These are phyloP conservation scores for Dendroctonus ponderosae DNA, from an alignment of 1,140 invertebrate species.

Conservation along the genomic window DNA sequence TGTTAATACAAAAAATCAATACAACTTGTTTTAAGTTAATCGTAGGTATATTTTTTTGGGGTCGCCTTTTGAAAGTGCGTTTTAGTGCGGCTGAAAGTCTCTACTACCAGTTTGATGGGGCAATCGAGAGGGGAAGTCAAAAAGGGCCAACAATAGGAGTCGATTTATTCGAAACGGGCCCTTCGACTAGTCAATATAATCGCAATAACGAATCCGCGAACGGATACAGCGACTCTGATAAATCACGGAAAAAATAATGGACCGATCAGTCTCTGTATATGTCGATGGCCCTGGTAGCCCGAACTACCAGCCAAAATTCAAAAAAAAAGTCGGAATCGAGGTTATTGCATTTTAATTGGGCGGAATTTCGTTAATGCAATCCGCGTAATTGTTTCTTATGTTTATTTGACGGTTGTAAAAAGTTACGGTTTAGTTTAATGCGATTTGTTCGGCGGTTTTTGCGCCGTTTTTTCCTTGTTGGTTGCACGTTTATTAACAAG, in stretches of 20 bases:
- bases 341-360: background rate
- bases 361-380: no score
- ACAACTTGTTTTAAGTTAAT: no score
- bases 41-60: background rate
- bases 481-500: no score
- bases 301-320: no score
- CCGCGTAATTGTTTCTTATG: background rate
- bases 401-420: constrained; percentile 2
- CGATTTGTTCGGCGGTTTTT: no score
- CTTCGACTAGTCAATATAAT: constrained; percentile 31
- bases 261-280: constrained; percentile 14
- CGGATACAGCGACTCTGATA: constrained; percentile 27
- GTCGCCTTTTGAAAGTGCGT: background rate
- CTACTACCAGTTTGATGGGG: constrained; percentile 12
- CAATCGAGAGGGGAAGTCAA: constrained; percentile 10
- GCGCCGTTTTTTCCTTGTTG: no score
- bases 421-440: background rate
- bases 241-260: constrained; percentile 25
- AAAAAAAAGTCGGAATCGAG: background rate
- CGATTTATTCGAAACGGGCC: constrained; percentile 31
- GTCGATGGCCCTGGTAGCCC: no score
- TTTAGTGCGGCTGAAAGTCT: no score
- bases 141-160: constrained; percentile 27
- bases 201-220: constrained; percentile 27
- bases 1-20: no score